phyloP scores from a whole-genome alignment of 1,140 invertebrate species.

The Pseudomyrmex sp. region DNA sequence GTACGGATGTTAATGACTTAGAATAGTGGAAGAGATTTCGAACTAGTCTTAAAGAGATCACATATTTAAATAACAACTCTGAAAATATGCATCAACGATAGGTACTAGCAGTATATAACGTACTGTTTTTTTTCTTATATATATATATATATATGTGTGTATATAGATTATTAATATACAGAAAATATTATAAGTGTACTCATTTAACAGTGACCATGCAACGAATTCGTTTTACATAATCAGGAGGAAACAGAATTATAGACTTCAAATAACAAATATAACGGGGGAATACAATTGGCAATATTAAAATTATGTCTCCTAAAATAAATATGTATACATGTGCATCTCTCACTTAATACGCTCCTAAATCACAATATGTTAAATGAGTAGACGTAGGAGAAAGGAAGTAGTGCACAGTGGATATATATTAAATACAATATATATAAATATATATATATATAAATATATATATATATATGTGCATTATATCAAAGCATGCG shows the following conservation, averaged over 20 bases:
- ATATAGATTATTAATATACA: slow-evolving; percentile 54
- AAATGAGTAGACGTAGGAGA: slow-evolving; percentile 72
- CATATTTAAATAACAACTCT: slow-evolving; percentile 31
- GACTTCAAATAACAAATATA: slow-evolving; percentile 43
- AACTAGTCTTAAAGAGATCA: slow-evolving; percentile 36
- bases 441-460: slow-evolving; percentile 64
- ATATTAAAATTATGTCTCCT: slow-evolving; percentile 36
- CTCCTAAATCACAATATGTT: slow-evolving; percentile 65
- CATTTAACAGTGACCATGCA: slow-evolving; percentile 57
- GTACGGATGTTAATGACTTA: slow-evolving; percentile 13
- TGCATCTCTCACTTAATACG: slow-evolving; percentile 1
- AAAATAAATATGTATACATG: slow-evolving; percentile 41
- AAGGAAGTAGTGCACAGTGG: slow-evolving; percentile 60
- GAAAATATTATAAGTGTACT: slow-evolving; percentile 44
- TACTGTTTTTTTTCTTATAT: slow-evolving; percentile 11
- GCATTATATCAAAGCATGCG: slow-evolving; percentile 82
- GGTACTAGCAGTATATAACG: slow-evolving; percentile 7
- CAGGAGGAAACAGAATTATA: slow-evolving; percentile 23
- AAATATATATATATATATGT: slow-evolving; percentile 65
- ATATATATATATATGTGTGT: neutral
- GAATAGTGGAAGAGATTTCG: slow-evolving; percentile 59
- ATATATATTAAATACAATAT: slow-evolving; percentile 71
- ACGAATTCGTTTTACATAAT: slow-evolving; percentile 1
- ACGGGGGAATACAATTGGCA: neutral
- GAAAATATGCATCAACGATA: slow-evolving; percentile 50